A percentile compares a stretch with the other conserved stretches of the same genome.
Evolutionary conservation across 2,888 invertebrate genomes (phyloP).

Genomic region (Conchocele bisecta): DNA sequence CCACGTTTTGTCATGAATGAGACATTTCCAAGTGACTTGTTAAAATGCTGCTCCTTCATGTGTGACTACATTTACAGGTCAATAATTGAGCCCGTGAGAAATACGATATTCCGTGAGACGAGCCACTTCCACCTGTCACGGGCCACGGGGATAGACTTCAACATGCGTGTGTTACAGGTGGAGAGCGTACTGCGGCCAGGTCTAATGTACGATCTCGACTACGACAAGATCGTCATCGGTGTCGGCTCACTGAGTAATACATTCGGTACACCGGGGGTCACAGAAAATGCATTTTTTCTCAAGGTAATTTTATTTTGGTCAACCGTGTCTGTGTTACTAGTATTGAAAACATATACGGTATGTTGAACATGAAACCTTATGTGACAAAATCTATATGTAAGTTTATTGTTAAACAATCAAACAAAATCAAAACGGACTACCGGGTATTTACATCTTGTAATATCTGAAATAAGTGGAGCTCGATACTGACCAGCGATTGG

Average conservation of each 20-base stretch:
- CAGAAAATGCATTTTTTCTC: constrained; percentile 82
- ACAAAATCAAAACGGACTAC: too few species aligned
- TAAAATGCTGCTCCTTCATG: too few species aligned
- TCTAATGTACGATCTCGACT: constrained; percentile 75
- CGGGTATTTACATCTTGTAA: too few species aligned
- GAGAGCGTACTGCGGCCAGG: constrained; percentile 75
- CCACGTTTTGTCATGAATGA: too few species aligned
- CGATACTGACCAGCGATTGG: too few species aligned
- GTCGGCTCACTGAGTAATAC: constrained; percentile 83
- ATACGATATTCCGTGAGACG: constrained; percentile 80
- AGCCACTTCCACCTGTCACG: constrained; percentile 81
- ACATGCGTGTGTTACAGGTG: constrained; percentile 70
- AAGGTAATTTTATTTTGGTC: constrained; percentile 80
- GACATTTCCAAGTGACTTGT: too few species aligned
- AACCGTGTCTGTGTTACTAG: too few species aligned
- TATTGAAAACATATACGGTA: too few species aligned
- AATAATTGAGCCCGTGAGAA: constrained; percentile 83
- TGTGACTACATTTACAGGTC: constrained; percentile 72
- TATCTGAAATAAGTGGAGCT: too few species aligned
- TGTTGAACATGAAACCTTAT: too few species aligned
- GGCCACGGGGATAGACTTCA: constrained; percentile 76
- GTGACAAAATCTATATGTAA: too few species aligned
- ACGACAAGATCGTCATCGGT: constrained; percentile 83
- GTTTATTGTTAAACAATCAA: too few species aligned
- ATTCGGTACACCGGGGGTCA: constrained; percentile 82